Evolutionary conservation across 2,888 invertebrate genomes (phyloP).

Genomic region (Coremacera marginata): DNA sequence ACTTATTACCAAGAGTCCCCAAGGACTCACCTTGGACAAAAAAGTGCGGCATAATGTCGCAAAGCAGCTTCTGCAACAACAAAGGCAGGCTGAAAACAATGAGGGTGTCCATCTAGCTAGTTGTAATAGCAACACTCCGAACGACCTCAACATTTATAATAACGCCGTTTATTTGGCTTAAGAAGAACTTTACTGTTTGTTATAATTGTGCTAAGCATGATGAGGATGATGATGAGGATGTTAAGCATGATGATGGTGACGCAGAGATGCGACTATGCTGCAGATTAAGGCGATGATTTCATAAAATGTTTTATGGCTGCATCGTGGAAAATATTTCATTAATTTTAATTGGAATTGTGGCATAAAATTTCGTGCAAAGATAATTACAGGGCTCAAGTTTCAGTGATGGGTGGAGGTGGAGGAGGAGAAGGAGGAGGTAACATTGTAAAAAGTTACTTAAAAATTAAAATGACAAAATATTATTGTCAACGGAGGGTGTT

Average conservation of each 20-base stretch:
- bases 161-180: constrained; percentile 1
- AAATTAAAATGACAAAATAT: constrained; percentile 51
- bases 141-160: constrained; percentile 5
- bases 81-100: neutral
- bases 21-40: neutral
- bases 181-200: neutral
- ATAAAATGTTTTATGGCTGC: constrained; percentile 60
- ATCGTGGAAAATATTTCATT: constrained; percentile 63
- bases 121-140: constrained; percentile 1
- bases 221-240: constrained; percentile 2
- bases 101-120: constrained; percentile 25
- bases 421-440: neutral
- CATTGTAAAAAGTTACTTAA: constrained; percentile 48
- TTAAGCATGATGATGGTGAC: constrained; percentile 22
- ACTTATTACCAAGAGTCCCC: neutral
- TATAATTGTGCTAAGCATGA: constrained; percentile 10
- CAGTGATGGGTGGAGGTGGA: neutral
- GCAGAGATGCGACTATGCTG: no score
- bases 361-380: constrained; percentile 58
- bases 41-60: neutral
- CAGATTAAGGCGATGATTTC: constrained; percentile 23
- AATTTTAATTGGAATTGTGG: constrained; percentile 67
- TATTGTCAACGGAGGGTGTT: constrained; percentile 44
- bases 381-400: constrained; percentile 57
- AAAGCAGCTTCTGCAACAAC: neutral